These are phyloP conservation scores for Hedychridium roseum DNA, from an alignment of 2,888 invertebrate species.

Conservation along the genomic window DNA sequence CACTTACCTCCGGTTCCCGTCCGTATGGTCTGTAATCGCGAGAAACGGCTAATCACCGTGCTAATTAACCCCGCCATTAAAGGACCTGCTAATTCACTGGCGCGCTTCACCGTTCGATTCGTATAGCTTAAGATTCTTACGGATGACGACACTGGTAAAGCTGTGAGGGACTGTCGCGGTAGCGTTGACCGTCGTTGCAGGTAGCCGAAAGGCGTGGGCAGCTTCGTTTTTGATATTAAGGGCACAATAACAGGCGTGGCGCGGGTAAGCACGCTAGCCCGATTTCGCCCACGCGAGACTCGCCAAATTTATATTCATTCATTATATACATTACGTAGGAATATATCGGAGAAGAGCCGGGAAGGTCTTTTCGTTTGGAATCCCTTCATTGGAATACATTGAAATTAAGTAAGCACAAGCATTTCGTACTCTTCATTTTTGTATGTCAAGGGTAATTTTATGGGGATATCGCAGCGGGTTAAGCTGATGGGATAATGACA, in stretches of 20 bases:
- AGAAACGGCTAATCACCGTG: slow-evolving; percentile 15
- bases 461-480: no score
- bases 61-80: slow-evolving; percentile 35
- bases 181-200: slow-evolving; percentile 15
- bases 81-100: no score
- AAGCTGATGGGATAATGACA: no score
- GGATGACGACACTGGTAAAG: no score
- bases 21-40: slow-evolving; percentile 1
- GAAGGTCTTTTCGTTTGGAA: no score
- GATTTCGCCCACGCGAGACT: slow-evolving; percentile 30
- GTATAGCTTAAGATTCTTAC: no score
- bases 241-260: slow-evolving; percentile 45
- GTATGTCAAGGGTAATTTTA: no score
- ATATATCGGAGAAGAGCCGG: not conserved
- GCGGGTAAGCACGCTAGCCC: slow-evolving; percentile 16
- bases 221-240: slow-evolving; percentile 38
- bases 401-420: no score
- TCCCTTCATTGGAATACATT: no score
- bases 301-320: slow-evolving; percentile 30
- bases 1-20: no score
- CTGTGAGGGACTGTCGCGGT: not conserved
- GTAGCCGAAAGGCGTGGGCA: slow-evolving; percentile 32
- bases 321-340: slow-evolving; percentile 1
- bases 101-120: slow-evolving; percentile 1
- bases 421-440: no score